A percentile compares a stretch with the other conserved stretches of the same genome.
These are phyloP conservation scores for Gandaritis pyraliata DNA, from an alignment of 2,888 invertebrate species.

Conservation along the genomic window DNA sequence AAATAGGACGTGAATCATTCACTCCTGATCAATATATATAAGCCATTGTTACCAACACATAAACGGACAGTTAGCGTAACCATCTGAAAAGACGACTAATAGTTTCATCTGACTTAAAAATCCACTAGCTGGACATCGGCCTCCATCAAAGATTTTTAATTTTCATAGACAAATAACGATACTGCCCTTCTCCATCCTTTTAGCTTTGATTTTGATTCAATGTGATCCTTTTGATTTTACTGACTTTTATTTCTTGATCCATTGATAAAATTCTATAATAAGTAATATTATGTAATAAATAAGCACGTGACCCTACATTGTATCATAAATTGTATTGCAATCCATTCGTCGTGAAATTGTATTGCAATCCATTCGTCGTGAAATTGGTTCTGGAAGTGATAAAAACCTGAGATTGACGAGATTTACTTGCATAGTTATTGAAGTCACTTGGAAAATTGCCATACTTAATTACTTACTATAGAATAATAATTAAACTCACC, in stretches of 20 bases:
- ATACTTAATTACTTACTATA: neutral
- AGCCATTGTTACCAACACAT: constrained; percentile 3
- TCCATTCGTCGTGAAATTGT: constrained; percentile 18
- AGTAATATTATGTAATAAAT: no score
- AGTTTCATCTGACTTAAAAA: no score
- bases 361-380: neutral
- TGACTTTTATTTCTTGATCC: no score
- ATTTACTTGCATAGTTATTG: constrained; percentile 7
- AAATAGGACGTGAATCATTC: constrained; percentile 26
- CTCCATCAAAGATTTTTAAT: no score
- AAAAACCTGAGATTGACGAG: constrained; percentile 15
- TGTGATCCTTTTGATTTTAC: no score
- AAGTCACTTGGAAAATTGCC: constrained; percentile 1
- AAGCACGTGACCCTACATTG: constrained; percentile 17
- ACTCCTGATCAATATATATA: constrained; percentile 14
- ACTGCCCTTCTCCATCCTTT: no score
- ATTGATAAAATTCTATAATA: no score
- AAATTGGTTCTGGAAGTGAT: constrained; percentile 21
- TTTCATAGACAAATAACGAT: no score
- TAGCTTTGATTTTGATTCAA: no score
- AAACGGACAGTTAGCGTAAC: neutral
- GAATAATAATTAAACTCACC: neutral
- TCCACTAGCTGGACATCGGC: no score
- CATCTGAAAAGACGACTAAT: neutral
- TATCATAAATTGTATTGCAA: neutral